Conservation (phyloP, 2,113 vertebrate genomes). For the Rattus rattus region DNA sequence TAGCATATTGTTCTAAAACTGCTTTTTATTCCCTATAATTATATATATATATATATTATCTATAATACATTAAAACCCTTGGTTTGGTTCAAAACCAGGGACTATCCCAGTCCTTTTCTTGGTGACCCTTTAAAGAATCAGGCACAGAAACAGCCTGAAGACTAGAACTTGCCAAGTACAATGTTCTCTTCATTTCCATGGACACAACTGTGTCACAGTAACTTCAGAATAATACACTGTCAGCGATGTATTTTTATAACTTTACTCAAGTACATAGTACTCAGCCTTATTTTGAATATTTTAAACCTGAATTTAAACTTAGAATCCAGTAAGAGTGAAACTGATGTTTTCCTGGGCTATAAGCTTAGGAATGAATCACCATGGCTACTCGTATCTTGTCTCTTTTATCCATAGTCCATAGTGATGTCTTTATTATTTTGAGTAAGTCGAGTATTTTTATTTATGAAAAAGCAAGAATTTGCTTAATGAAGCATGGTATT, state of each 20-base stretch:
- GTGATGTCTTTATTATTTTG: background rate
- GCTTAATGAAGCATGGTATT: background rate
- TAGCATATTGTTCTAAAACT: background rate
- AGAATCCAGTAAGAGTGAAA: background rate
- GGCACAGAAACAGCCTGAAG: background rate
- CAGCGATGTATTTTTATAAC: background rate
- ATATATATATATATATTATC: background rate
- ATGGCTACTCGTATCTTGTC: background rate
- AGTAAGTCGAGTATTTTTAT: background rate
- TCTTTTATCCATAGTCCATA: background rate
- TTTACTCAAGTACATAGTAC: background rate
- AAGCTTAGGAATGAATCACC: background rate
- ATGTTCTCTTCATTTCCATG: background rate
- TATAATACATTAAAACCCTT: background rate
- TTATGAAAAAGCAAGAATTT: background rate
- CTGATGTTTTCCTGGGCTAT: background rate
- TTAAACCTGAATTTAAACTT: background rate
- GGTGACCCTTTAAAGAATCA: background rate
- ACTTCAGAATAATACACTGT: background rate
- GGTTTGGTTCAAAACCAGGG: background rate
- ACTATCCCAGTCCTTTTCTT: background rate
- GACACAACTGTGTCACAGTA: background rate
- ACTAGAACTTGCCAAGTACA: background rate
- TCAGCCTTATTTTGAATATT: background rate
- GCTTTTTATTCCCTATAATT: background rate